Base-by-base conservation (phyloP, 2,797 vertebrate genomes). In the Nothura maculosa region DNA sequence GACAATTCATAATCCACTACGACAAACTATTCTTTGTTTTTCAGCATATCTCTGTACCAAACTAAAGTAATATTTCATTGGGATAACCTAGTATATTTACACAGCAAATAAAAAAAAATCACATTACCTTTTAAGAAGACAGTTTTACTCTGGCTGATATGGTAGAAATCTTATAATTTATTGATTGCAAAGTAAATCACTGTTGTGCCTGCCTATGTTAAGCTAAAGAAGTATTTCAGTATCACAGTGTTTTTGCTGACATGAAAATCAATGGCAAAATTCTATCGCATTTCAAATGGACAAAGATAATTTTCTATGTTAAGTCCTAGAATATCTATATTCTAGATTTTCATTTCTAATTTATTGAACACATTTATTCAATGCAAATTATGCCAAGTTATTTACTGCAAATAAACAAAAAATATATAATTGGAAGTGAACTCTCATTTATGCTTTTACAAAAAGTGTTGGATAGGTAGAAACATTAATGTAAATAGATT, bases 1-100 rank as follows among this genome's bases (percentile, higher is more conserved):
- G 13, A 60, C 77, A 81, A 78, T 20, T n/a, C 9, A 90, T 77
- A 94, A 85, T 86, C 70, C 62, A 66, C 14, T 75, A 68, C 18
- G 93, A 82, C 8, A 67, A 19, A 60, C 28, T 68, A 72, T 15
- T 21, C 69, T 76, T 77, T 43, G 38, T 68, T 88, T 92, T 87
- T 84, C 58, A 84, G 25, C 20, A 16, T 73, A 90, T 74, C 36
- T 92, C 60, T 89, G 38, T 89, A 90, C 2, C 14, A 91, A 89
- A 92, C 47, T 68, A 86, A 36, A 81, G 64, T 54, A 82, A 87
- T 91, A 87, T 91, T 87, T 91, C 78, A 91, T 63, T 60, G 50
- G 76, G 60, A 12, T 52, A 92, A 52, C 22, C 54, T 81, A 87
- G n/a, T 69, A 90, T 88, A 83, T 85, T 89, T 91, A 83, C 50